These are phyloP conservation scores for Heterocephalus glaber DNA, from an alignment of 2,113 vertebrate species.

Conservation along the genomic window DNA sequence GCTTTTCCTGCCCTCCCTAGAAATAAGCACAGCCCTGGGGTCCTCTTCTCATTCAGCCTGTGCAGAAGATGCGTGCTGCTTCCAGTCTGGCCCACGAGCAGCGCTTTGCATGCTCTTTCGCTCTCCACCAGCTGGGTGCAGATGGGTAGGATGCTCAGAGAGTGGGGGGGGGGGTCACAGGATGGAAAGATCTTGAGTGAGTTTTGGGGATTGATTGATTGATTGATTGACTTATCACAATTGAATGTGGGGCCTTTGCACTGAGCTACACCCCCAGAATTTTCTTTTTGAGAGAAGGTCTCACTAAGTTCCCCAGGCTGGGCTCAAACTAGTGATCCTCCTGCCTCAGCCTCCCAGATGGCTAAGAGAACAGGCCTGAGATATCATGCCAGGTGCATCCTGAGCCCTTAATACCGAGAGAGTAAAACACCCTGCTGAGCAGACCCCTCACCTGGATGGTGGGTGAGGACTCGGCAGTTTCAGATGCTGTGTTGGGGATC, in stretches of 20 bases:
- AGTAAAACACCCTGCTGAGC: not conserved
- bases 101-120: fast-evolving
- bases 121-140: not conserved
- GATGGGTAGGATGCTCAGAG: too few species aligned
- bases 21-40: not conserved
- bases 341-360: too few species aligned
- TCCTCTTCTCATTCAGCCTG: not conserved
- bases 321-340: too few species aligned
- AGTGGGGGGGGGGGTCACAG: too few species aligned
- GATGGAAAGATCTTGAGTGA: not conserved
- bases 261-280: too few species aligned
- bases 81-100: too few species aligned
- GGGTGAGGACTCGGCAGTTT: not conserved
- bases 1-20: not conserved
- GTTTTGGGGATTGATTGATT: not conserved
- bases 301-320: too few species aligned
- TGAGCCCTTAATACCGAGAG: fast-evolving
- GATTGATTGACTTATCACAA: too few species aligned
- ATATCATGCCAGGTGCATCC: not conserved
- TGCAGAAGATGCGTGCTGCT: too few species aligned
- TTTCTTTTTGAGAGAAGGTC: too few species aligned
- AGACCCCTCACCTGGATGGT: too few species aligned
- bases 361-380: not conserved
- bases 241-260: not conserved
- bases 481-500: not conserved